phyloP scores from a whole-genome alignment of 1,140 invertebrate species.

The Rhagoletis pomonella region DNA sequence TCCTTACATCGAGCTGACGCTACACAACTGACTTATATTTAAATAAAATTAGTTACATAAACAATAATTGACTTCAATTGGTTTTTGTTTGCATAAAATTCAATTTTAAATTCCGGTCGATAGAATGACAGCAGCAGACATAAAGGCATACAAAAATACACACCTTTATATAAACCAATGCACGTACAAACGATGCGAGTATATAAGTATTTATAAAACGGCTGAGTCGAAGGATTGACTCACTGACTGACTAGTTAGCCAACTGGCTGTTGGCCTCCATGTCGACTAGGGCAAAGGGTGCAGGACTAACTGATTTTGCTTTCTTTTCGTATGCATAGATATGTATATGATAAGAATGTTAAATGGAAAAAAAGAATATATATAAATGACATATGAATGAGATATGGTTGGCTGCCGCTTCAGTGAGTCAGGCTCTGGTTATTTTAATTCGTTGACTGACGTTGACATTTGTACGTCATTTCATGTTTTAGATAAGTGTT shows the following conservation, averaged over 20 bases:
- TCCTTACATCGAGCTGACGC: neutral
- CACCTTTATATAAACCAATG: neutral
- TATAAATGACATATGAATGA: neutral
- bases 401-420: neutral
- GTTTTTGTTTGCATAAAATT: slow-evolving; percentile 68
- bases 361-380: no score
- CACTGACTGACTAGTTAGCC: neutral
- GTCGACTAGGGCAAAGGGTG: neutral
- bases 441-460: neutral
- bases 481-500: neutral
- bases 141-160: neutral
- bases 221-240: slow-evolving; percentile 1
- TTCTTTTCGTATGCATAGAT: neutral
- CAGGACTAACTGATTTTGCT: neutral
- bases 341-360: neutral
- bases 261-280: neutral
- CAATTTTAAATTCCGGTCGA: slow-evolving; percentile 66
- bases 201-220: neutral
- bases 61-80: slow-evolving; percentile 69
- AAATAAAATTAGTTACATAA: slow-evolving; percentile 70
- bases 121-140: neutral
- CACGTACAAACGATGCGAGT: neutral
- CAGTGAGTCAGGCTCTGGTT: neutral
- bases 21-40: slow-evolving; percentile 64
- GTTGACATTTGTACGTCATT: neutral